Evolutionary conservation across 2,888 invertebrate genomes (phyloP).

Genomic region (Sesia bembeciformis): DNA sequence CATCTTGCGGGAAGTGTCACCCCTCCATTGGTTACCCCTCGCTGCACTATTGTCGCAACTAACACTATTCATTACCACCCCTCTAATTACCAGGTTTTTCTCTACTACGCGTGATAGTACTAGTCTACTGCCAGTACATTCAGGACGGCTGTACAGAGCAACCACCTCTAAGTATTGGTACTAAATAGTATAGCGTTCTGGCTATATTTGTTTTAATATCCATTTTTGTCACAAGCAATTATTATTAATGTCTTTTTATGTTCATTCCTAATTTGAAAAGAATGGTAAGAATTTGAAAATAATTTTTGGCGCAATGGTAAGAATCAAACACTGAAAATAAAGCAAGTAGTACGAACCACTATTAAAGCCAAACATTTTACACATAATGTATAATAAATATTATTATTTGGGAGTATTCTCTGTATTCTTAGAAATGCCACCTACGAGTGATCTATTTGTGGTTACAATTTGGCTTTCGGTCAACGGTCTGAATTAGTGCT

Average conservation of each 20-base stretch:
- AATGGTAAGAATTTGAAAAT: no score
- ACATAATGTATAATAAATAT: background rate
- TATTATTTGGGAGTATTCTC: background rate
- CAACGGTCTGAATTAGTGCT: conserved; percentile 31
- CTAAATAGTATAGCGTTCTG: no score
- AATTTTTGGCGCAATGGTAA: no score
- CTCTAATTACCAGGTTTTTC: no score
- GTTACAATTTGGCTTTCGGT: conserved; percentile 41
- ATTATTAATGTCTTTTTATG: background rate
- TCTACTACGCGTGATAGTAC: no score
- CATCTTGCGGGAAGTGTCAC: conserved; percentile 31
- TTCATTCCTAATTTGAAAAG: background rate
- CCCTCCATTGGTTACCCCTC: background rate
- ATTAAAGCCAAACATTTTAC: background rate
- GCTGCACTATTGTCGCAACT: background rate
- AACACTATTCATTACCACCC: background rate
- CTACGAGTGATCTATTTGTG: conserved; percentile 59
- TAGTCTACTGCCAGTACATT: no score
- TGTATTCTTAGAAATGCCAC: conserved; percentile 57
- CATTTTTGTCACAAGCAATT: background rate
- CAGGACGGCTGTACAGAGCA: no score
- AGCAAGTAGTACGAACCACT: no score
- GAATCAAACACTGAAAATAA: no score
- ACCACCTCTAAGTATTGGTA: no score
- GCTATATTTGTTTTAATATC: background rate